Evolutionary conservation across 2,797 vertebrate species (phyloP).

Genomic region (Poecilia picta): DNA sequence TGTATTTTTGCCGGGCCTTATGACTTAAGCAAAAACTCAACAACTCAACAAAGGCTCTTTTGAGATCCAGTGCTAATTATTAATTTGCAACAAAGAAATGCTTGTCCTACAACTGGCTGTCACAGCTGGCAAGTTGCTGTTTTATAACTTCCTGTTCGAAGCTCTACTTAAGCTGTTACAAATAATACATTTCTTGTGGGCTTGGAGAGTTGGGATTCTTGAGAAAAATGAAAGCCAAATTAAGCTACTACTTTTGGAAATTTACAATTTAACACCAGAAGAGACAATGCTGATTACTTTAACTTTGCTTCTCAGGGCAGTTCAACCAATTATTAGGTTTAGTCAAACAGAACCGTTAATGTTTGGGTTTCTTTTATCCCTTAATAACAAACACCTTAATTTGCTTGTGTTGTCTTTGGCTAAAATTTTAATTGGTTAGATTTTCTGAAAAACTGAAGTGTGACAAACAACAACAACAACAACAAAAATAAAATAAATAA

Average conservation of each 20-base stretch:
- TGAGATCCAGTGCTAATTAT: conserved; percentile 18
- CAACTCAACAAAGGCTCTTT: conserved; percentile 16
- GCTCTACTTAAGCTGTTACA: conserved; percentile 35
- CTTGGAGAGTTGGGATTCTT: background rate
- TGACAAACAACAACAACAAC: too few relatives aligned
- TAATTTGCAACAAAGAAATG: conserved; percentile 18
- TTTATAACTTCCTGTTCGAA: conserved; percentile 60
- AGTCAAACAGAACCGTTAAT: too few relatives aligned
- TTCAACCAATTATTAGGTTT: background rate
- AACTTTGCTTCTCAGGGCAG: background rate
- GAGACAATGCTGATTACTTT: conserved; percentile 1
- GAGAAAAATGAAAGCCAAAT: conserved; percentile 23
- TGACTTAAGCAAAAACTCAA: conserved; percentile 11
- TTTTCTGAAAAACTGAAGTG: too few relatives aligned
- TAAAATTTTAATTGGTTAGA: too few relatives aligned
- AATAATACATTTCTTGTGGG: conserved; percentile 34
- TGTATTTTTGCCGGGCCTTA: conserved; percentile 1
- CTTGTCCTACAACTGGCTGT: conserved; percentile 31
- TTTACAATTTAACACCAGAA: conserved; percentile 23
- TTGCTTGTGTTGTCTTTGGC: too few relatives aligned
- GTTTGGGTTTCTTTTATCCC: too few relatives aligned
- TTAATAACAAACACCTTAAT: too few relatives aligned
- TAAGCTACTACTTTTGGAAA: conserved; percentile 1
- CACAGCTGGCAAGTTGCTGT: conserved; percentile 42
- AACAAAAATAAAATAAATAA: too few relatives aligned